Evolutionary conservation across 2,888 invertebrate genomes (phyloP).

Genomic region (Lepidochitona cinerea): DNA sequence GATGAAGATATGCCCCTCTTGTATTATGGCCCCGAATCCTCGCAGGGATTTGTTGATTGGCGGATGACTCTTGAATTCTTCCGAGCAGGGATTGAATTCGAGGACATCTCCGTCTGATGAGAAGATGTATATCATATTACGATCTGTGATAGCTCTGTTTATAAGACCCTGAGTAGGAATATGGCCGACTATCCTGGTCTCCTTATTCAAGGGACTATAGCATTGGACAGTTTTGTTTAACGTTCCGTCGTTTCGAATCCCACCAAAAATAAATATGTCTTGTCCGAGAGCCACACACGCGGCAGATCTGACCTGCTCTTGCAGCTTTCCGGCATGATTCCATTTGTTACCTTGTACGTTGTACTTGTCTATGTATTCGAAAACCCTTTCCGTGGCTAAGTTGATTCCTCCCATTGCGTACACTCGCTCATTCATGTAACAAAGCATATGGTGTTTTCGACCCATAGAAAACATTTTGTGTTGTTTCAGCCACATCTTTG

Average conservation of each 20-base stretch:
- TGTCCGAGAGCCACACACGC: background rate
- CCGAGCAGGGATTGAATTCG: background rate
- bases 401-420: background rate
- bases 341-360: background rate
- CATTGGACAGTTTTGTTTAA: background rate
- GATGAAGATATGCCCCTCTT: background rate
- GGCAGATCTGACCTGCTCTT: background rate
- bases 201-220: background rate
- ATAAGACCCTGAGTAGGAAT: background rate
- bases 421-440: background rate
- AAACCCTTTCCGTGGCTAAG: background rate
- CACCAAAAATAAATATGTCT: background rate
- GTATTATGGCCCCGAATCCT: background rate
- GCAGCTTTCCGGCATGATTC: background rate
- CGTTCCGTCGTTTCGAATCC: background rate
- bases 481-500: background rate
- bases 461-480: background rate
- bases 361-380: background rate
- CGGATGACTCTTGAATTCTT: background rate
- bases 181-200: background rate
- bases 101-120: background rate
- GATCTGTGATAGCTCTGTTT: background rate
- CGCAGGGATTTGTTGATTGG: background rate
- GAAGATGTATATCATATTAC: background rate
- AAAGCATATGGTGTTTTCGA: background rate